Percentiles rank a stretch among this genome's conserved stretches.
Conservation (phyloP, 2,888 invertebrate species). For the Argyra leucocephala region DNA sequence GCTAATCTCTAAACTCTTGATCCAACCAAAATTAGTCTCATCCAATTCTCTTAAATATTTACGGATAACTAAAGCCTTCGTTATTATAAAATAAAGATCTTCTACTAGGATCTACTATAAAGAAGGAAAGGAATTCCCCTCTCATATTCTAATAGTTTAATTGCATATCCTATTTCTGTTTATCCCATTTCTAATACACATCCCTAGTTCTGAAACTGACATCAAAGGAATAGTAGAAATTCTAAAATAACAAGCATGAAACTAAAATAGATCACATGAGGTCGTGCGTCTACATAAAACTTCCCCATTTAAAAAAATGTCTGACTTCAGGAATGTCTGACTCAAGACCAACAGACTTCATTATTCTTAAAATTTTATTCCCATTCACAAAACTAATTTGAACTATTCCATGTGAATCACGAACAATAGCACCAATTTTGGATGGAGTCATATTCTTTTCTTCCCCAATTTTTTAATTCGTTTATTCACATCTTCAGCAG, state of each 20-base stretch:
- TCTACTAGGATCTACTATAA: too few relatives aligned
- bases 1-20: conserved; percentile 97
- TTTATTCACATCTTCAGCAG: conserved; percentile 94
- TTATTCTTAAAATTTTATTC: conserved; percentile 95
- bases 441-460: conserved; percentile 98
- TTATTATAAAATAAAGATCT: conserved; percentile 96
- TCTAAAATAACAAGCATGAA: too few relatives aligned
- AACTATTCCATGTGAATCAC: conserved; percentile 98
- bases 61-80: conserved; percentile 97
- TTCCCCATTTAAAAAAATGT: too few relatives aligned
- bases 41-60: conserved; percentile 99
- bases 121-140: too few relatives aligned
- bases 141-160: too few relatives aligned
- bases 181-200: too few relatives aligned
- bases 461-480: conserved; percentile 96
- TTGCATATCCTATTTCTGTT: too few relatives aligned
- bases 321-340: conserved; percentile 98
- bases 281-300: too few relatives aligned
- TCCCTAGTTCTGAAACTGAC: too few relatives aligned
- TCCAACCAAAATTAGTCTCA: conserved; percentile 95
- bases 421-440: conserved; percentile 97
- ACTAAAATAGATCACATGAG: too few relatives aligned
- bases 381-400: conserved; percentile 98
- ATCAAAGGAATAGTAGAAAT: too few relatives aligned
- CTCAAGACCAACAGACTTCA: conserved; percentile 95